Evolutionary conservation across 2,888 invertebrate species (phyloP).

Genomic region (Bruchidius siliquastri): DNA sequence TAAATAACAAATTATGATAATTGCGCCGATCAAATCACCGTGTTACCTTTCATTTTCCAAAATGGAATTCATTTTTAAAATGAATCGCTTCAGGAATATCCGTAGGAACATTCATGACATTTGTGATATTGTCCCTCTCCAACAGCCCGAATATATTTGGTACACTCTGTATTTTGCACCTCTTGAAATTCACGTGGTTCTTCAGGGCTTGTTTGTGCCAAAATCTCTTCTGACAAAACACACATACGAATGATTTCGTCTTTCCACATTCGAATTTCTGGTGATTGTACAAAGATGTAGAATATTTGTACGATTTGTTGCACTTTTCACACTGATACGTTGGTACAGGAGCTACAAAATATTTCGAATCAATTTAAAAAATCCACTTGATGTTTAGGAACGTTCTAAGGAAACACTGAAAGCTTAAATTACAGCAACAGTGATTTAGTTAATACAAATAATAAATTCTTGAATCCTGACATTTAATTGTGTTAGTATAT

Average conservation of each 20-base stretch:
- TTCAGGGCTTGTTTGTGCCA: slow-evolving; percentile 16
- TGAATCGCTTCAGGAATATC: not conserved
- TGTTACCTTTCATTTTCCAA: too few species aligned
- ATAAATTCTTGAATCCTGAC: too few species aligned
- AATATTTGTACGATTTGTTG: slow-evolving; percentile 24
- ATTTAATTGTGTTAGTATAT: too few species aligned
- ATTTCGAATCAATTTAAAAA: not conserved
- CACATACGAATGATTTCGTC: slow-evolving; percentile 17
- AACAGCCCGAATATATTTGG: slow-evolving; percentile 5
- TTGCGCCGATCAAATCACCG: too few species aligned
- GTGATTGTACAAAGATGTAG: slow-evolving; percentile 26
- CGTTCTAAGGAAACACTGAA: not conserved
- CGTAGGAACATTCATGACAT: not conserved
- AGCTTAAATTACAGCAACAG: not conserved
- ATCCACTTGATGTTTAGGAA: not conserved
- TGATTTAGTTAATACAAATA: not conserved
- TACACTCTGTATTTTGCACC: slow-evolving; percentile 9
- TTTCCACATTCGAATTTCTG: slow-evolving; percentile 30
- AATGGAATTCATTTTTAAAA: not conserved
- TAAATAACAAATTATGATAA: too few species aligned
- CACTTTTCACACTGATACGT: slow-evolving; percentile 16
- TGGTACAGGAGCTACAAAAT: not conserved
- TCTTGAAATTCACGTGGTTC: slow-evolving; percentile 11
- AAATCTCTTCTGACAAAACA: slow-evolving; percentile 11
- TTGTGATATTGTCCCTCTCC: not conserved